Evolutionary conservation across 2,888 invertebrate genomes (phyloP).

Genomic region (Lithophane semibrunnea): DNA sequence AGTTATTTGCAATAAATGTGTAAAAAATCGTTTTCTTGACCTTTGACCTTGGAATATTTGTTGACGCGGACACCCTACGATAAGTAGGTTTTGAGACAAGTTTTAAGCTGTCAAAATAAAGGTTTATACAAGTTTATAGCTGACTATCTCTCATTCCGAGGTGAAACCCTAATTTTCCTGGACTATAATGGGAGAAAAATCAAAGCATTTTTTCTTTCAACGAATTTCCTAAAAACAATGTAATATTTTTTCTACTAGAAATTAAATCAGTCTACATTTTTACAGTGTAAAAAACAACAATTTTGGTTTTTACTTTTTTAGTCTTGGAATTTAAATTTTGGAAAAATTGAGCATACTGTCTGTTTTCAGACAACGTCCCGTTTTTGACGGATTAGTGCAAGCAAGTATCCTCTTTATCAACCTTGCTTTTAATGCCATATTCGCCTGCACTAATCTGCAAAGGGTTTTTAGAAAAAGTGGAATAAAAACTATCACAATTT

Average conservation of each 20-base stretch:
- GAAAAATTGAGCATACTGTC: slow-evolving; percentile 47
- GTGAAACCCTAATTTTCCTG: too few relatives aligned
- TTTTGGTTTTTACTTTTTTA: neutral
- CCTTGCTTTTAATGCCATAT: neutral
- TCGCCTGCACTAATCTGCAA: neutral
- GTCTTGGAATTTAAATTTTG: slow-evolving; percentile 24
- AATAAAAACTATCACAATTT: slow-evolving; percentile 56
- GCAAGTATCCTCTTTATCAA: neutral
- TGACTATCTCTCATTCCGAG: too few relatives aligned
- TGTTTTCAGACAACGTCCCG: slow-evolving; percentile 12
- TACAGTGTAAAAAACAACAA: neutral
- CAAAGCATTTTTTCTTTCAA: neutral
- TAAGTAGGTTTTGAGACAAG: too few relatives aligned
- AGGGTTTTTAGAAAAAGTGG: slow-evolving; percentile 7
- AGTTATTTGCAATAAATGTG: too few relatives aligned
- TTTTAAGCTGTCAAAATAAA: too few relatives aligned
- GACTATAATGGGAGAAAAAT: neutral
- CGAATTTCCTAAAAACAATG: neutral
- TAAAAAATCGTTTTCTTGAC: too few relatives aligned
- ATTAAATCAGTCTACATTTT: slow-evolving; percentile 43
- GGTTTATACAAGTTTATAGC: too few relatives aligned
- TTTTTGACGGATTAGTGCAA: neutral
- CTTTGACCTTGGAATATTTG: too few relatives aligned
- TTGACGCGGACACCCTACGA: too few relatives aligned
- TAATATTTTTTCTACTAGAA: slow-evolving; percentile 8